These are phyloP conservation scores for Chunga burmeisteri DNA, from an alignment of 2,113 vertebrate genomes.

Conservation along the genomic window DNA sequence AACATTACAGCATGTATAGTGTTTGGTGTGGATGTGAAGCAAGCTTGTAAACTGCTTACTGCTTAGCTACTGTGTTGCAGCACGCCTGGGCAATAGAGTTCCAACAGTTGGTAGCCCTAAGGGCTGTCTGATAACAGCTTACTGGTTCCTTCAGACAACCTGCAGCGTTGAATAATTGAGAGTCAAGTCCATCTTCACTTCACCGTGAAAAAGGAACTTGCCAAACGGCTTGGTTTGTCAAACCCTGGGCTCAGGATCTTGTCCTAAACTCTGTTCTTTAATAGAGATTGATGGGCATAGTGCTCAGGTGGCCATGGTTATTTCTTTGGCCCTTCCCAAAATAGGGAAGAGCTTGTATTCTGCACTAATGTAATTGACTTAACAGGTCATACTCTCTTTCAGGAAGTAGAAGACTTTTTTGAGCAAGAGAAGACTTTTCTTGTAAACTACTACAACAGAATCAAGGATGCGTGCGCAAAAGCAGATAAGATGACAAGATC, in stretches of 20 bases:
- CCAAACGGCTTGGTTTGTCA: background rate
- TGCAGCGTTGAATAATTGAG: background rate
- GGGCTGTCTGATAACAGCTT: background rate
- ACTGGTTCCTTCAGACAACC: background rate
- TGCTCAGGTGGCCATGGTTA: background rate
- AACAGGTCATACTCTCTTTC: background rate
- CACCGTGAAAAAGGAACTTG: background rate
- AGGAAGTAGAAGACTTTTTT: constrained; percentile 98
- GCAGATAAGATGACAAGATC: constrained; percentile 96
- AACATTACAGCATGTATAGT: background rate
- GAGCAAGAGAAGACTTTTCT: constrained; percentile 97
- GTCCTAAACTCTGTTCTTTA: background rate
- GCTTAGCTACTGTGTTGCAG: background rate
- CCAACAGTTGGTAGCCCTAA: background rate
- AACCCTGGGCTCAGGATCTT: background rate
- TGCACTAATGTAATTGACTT: background rate
- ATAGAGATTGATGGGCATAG: background rate
- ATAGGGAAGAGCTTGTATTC: background rate
- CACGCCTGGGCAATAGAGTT: background rate
- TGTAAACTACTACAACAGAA: constrained; percentile 91
- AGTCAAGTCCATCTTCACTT: background rate
- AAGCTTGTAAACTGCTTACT: background rate
- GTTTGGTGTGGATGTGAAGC: background rate
- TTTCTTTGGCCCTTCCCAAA: background rate
- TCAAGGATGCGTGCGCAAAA: constrained; percentile 93